Evolutionary conservation across 2,113 vertebrate species (phyloP).

Genomic region (Microcebus ravelobensis): DNA sequence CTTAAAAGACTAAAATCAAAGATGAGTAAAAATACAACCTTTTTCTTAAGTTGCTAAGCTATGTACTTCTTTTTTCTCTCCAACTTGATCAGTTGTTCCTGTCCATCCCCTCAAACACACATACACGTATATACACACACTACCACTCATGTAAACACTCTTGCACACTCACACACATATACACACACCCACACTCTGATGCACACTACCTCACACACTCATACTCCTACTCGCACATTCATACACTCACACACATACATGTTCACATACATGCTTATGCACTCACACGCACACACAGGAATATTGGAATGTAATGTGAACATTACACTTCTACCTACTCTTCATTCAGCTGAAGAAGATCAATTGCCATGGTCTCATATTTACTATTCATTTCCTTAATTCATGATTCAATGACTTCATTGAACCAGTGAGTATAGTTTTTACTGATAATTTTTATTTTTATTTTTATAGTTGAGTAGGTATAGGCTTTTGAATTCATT

Average conservation of each 20-base stretch:
- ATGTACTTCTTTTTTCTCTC: not conserved
- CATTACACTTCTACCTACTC: not conserved
- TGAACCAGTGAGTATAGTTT: not conserved
- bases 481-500: not conserved
- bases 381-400: constrained; percentile 40
- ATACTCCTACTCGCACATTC: no score
- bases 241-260: no score
- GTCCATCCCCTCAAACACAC: fast-evolving
- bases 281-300: not conserved
- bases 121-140: not conserved
- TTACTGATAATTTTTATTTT: not conserved
- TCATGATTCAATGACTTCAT: not conserved
- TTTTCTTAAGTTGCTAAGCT: not conserved
- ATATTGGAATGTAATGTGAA: not conserved
- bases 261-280: no score
- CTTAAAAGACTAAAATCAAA: not conserved
- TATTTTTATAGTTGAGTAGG: not conserved
- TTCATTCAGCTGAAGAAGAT: constrained; percentile 36
- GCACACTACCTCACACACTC: no score
- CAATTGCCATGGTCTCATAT: not conserved
- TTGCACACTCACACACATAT: no score
- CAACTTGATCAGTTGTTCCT: not conserved
- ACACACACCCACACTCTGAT: no score
- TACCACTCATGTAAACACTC: no score
- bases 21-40: not conserved